phyloP scores from a whole-genome alignment of 1,140 invertebrate genomes.

The Drosophila tani region DNA sequence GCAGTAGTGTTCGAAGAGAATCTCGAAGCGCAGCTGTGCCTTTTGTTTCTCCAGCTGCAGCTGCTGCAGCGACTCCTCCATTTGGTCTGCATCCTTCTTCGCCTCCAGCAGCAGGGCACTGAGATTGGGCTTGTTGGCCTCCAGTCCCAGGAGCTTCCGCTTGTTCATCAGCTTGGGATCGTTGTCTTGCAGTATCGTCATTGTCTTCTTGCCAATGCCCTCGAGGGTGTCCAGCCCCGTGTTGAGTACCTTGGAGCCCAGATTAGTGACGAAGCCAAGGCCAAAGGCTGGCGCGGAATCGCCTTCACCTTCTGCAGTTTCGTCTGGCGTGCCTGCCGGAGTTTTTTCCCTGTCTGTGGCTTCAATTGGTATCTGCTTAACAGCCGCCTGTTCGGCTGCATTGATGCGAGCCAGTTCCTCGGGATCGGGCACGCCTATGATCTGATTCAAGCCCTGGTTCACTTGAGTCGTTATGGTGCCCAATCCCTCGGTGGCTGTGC shows the following conservation, averaged over 20 bases:
- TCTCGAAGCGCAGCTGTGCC: constrained; percentile 91
- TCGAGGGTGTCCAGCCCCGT: constrained; percentile 95
- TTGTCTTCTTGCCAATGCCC: constrained; percentile 96
- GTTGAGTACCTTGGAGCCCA: constrained; percentile 92
- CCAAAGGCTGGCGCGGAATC: constrained; percentile 46
- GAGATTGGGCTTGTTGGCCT: constrained; percentile 87
- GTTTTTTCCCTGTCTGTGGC: background rate
- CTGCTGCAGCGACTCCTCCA: constrained; percentile 87
- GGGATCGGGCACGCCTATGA: constrained; percentile 92
- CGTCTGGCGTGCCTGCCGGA: constrained; percentile 23
- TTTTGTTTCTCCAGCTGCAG: constrained; percentile 87
- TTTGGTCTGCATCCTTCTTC: constrained; percentile 91
- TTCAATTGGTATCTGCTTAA: constrained; percentile 12
- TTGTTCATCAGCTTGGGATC: constrained; percentile 95
- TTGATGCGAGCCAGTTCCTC: constrained; percentile 88
- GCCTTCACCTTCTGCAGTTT: background rate
- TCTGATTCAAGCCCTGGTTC: constrained; percentile 90
- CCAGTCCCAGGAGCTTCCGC: constrained; percentile 89
- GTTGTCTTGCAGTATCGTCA: constrained; percentile 95
- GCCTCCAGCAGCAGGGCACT: constrained; percentile 90
- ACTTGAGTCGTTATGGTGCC: constrained; percentile 91
- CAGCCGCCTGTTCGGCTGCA: constrained; percentile 69
- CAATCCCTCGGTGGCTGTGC: constrained; percentile 90
- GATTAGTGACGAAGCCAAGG: constrained; percentile 87
- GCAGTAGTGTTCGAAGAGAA: constrained; percentile 95